Base-by-base conservation (phyloP, 2,113 vertebrate genomes). In the Pungitius pungitius region DNA sequence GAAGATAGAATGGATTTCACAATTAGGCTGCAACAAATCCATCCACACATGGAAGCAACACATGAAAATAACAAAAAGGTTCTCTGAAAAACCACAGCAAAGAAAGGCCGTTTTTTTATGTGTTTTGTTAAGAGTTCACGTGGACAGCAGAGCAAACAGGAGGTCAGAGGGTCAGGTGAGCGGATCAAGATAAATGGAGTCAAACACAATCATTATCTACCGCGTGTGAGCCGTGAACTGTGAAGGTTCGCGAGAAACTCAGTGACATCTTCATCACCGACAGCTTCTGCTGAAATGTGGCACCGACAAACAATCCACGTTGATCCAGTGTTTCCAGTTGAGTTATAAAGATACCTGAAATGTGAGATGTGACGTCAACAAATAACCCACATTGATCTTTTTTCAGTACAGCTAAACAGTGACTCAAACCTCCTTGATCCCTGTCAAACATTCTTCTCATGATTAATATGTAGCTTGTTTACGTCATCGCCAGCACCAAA, bases 171-270 rank as follows among this genome's bases (percentile, higher is more conserved):
- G 45, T 20, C 18, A 8, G 43, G 20, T 47, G 18, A 7, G 7
- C 22, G 64, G 49, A 65, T 69, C 60, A 51, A 72, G 4, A 60
- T 71, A 64, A 49, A 77, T 64, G 30, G 8, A 10, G 26, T 65
- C 15, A 58, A 49, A 73, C 66, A 39, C 4, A 9, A 13, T 42
- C 17, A 13, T 6, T 13, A 35, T 59, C n/a, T 6, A 20, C 64
- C 8, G 4, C 37, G 20, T 20, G 13, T 52, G 18, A 20, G 20
- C 15, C 4, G 33, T 42, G 18, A 78, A 62, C 33, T 39, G 14
- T 60, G 26, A 51, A 22, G 37, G 49, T 33, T 52, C 18, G 2
- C 22, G 40, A 18, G 13, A 9, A 69, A 65, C 55, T 57, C 18
- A 3, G 2, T 37, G 26, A 67, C 60, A 10, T 8, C 60, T 10